Evolutionary conservation across 2,113 vertebrate species (phyloP), one percentile per base, ranked within the genome.

Genomic region (Chloropsis cyanopogon): DNA sequence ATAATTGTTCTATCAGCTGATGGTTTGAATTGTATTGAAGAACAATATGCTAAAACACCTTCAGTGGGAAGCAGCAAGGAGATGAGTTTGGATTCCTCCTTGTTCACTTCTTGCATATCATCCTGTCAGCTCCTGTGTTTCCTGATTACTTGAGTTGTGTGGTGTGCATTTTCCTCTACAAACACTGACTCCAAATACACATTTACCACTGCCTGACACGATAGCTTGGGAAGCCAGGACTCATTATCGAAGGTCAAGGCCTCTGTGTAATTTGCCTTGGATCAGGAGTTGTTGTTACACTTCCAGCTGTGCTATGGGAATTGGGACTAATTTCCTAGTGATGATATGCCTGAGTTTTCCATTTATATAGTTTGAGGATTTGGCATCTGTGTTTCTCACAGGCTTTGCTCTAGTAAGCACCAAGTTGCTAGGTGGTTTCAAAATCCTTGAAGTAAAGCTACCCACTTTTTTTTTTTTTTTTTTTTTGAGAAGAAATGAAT

Each of bases 1-100:
- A 69, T 97, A 94, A 95, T 95, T 76, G 53, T 96, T 96, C 77
- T 61, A 57, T 39, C 60, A 94, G 92, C 39, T 78, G 52, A 90
- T 88, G 83, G 94, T 91, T 86, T 72, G 86, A 95, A 86, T 95
- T 95, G 73, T 54, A 52, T 72, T 86, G 63, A 88, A 81, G 76
- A 97, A 65, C 75, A 83, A 66, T 82, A 84, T 53, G 10, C 24
- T 92, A 57, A 86, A 92, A 66, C 50, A 57, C 29, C 53, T 90
- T 96, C 23, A 42, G n/a, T 18, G 8, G 75, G 70, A 96, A 91
- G 59, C 80, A 60, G 70, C 28, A 68, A 82, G 70, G 42, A 79
- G 86, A 82, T 82, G n/a, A 84, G 39, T 80, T 78, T 92, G 47
- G 70, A 91, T 94, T 89, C 12, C 61, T 64, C 60, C 88, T 70